phyloP scores from a whole-genome alignment of 1,140 invertebrate genomes.

The Trichogramma pretiosum region DNA sequence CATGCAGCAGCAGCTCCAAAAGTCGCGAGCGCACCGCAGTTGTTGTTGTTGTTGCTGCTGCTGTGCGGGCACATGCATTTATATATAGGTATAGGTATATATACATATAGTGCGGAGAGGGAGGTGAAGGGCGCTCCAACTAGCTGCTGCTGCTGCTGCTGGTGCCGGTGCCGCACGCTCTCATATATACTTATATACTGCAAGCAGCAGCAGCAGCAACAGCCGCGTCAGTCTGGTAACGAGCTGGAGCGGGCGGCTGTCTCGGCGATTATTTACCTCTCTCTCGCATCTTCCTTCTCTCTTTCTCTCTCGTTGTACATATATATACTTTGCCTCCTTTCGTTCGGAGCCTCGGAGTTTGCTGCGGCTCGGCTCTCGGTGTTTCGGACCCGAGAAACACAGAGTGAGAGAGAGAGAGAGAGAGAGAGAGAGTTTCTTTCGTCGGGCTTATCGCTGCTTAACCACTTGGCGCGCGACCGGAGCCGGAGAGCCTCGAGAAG shows the following conservation, averaged over 20 bases:
- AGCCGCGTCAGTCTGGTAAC: constrained; percentile 29
- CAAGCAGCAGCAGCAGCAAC: too few species aligned
- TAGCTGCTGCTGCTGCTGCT: too few species aligned
- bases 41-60: too few species aligned
- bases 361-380: constrained; percentile 5
- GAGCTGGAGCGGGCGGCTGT: constrained; percentile 32
- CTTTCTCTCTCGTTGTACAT: constrained; percentile 13
- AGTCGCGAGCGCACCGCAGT: too few species aligned
- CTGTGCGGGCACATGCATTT: too few species aligned
- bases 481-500: background rate
- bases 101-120: too few species aligned
- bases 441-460: constrained; percentile 16
- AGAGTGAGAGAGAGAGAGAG: background rate
- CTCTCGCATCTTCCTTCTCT: constrained; percentile 8
- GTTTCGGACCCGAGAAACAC: too few species aligned
- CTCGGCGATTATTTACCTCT: constrained; percentile 28
- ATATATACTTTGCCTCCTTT: constrained; percentile 6
- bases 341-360: constrained; percentile 6
- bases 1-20: too few species aligned
- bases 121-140: too few species aligned
- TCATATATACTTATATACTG: too few species aligned
- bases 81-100: too few species aligned
- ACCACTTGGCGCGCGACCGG: constrained; percentile 17
- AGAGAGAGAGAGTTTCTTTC: background rate
- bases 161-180: too few species aligned